Conservation (phyloP, 2,113 vertebrate species). For the Ibidorhyncha struthersii region DNA sequence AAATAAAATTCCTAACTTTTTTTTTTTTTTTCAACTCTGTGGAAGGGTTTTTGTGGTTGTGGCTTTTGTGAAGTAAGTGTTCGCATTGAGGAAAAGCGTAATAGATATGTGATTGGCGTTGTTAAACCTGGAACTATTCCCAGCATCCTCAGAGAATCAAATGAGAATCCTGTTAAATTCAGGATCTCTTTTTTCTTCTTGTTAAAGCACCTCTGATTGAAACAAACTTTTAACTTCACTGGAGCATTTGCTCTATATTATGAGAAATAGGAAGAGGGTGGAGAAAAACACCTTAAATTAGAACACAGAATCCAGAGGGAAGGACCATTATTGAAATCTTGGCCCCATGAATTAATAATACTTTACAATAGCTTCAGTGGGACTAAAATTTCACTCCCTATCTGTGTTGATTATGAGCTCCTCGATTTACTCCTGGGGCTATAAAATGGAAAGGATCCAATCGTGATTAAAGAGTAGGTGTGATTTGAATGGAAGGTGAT, state of each 20-base stretch:
- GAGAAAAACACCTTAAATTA: slow-evolving; percentile 1
- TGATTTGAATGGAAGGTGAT: slow-evolving; percentile 58
- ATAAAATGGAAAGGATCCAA: slow-evolving; percentile 14
- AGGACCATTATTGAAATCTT: neutral
- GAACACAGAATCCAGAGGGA: neutral
- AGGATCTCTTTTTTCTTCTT: neutral
- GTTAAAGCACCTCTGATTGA: neutral
- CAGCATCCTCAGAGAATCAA: neutral
- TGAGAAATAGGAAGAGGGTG: neutral
- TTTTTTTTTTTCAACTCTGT: neutral
- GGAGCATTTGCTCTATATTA: neutral
- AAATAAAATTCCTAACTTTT: neutral
- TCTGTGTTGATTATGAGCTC: slow-evolving; percentile 17
- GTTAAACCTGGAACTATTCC: neutral
- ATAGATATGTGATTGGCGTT: neutral
- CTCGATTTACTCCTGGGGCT: slow-evolving; percentile 6
- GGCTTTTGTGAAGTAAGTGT: neutral
- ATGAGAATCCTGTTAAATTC: neutral
- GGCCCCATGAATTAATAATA: neutral
- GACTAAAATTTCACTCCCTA: slow-evolving; percentile 6
- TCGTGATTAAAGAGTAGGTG: slow-evolving; percentile 11
- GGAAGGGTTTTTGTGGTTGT: neutral
- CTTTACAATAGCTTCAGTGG: neutral
- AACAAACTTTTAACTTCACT: neutral
- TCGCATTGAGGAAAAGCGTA: neutral